Percentiles rank a stretch among this genome's conserved stretches.
Conservation (phyloP, 2,888 invertebrate genomes). For the Folsomia manolachei region DNA sequence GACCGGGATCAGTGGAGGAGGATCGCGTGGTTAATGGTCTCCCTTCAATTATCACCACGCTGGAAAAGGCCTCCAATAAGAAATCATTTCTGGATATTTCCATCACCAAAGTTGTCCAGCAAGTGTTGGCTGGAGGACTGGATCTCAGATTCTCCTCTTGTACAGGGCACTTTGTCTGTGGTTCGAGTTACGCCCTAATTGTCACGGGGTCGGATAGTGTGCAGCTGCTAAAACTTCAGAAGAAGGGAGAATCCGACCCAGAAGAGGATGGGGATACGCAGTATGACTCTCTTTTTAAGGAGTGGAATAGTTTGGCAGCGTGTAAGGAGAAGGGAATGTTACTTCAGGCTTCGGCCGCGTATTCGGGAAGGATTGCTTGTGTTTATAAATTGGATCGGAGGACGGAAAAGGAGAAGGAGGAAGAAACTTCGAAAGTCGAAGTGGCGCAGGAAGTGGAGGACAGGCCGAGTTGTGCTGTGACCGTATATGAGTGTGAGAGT, state of each 20-base stretch:
- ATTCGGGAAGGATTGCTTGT: constrained; percentile 94
- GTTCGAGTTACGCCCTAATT: constrained; percentile 49
- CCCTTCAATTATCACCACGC: constrained; percentile 42
- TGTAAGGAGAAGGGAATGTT: constrained; percentile 53
- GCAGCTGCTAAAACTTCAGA: constrained; percentile 48
- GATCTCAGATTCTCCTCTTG: constrained; percentile 49
- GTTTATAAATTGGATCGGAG: constrained; percentile 85
- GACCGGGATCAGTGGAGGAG: neutral
- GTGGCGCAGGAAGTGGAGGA: neutral
- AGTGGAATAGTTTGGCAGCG: constrained; percentile 47
- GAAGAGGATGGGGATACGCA: constrained; percentile 23
- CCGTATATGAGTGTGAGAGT: constrained; percentile 98
- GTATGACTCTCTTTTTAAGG: constrained; percentile 34
- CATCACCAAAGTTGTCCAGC: constrained; percentile 47
- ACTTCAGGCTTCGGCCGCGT: constrained; percentile 91
- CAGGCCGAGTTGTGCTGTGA: constrained; percentile 60
- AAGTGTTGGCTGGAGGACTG: constrained; percentile 41
- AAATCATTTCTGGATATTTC: constrained; percentile 48
- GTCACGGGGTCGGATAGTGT: constrained; percentile 47
- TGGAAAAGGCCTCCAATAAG: constrained; percentile 43
- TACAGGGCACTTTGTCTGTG: constrained; percentile 50
- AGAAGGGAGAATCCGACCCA: constrained; percentile 26
- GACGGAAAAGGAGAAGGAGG: constrained; percentile 42
- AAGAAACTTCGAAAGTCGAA: constrained; percentile 30
- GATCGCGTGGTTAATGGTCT: constrained; percentile 26